Evolutionary conservation across 2,113 vertebrate genomes (phyloP), one percentile per base, ranked within the genome.

Genomic region (Erpornis zantholeuca): DNA sequence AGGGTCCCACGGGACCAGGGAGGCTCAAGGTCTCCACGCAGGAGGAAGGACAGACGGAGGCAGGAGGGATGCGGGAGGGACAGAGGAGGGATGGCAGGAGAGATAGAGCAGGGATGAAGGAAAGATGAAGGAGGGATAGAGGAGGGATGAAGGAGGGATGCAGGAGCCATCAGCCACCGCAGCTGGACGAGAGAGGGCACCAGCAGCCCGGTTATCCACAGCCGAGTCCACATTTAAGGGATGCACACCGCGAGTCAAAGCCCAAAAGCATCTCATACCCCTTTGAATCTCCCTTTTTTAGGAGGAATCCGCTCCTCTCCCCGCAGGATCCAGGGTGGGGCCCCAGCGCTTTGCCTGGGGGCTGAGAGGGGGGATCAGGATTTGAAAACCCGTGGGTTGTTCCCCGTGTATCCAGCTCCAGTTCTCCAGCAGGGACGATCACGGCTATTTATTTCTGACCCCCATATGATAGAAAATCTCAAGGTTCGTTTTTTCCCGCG

Each of bases 141-240:
- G 36, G 36, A 61, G 60, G 60, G 19, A 24, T 5, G 27, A 11
- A 22, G 31, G 15, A 82, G 27, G 27, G 12, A 11, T 14, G 21
- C 10, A 24, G 60, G 38, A 75, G 25, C 21, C 63, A 11, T 31
- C 79, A 49, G 40, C 21, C 63, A 5, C 79, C 6, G 29, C 10
- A 5, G 40, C 64, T 20, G 7, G 31, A 64, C 96, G 29, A 60
- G 66, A 97, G 97, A 63, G 96, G 93, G 96, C 96, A 94, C 65
- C 91, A 84, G 60, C 66, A 71, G 38, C 72, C 72, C 38, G 7
- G 8, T 6, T 38, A 88, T 95, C 38, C 9, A 2, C 66, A 7
- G 8, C 7, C 13, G 2, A 19, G 53, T 0, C 11, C 16, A 4
- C 23, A 2, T 35, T 33, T 11, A 3, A 3, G 52, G 53, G 52